phyloP scores from a whole-genome alignment of 2,797 vertebrate species.

The Arnoldichthys spilopterus region DNA sequence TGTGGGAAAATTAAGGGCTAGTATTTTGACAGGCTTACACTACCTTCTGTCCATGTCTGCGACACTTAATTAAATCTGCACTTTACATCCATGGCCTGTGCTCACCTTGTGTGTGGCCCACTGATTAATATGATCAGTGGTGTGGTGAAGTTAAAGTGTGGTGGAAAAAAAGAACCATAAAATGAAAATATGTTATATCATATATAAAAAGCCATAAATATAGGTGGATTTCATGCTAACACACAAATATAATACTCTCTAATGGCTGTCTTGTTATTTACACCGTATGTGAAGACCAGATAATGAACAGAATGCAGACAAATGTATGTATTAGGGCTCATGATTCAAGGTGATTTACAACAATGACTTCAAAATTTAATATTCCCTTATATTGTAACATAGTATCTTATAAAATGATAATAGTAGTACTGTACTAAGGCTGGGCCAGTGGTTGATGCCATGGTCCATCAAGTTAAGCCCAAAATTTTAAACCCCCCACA shows the following conservation, averaged over 20 bases:
- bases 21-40: conserved; percentile 49
- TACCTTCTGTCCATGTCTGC: conserved; percentile 45
- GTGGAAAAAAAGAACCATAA: neutral
- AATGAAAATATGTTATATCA: conserved; percentile 7
- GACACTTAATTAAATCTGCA: conserved; percentile 57
- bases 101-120: conserved; percentile 35
- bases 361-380: too few relatives aligned
- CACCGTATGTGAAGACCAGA: neutral
- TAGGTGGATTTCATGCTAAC: neutral
- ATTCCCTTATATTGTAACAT: too few relatives aligned
- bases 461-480: too few relatives aligned
- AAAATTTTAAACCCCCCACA: too few relatives aligned
- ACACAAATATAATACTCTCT: neutral
- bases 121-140: conserved; percentile 39
- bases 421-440: too few relatives aligned
- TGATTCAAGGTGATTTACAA: too few relatives aligned
- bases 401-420: too few relatives aligned
- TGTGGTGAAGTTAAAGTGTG: conserved; percentile 17
- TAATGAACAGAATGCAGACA: neutral
- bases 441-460: too few relatives aligned
- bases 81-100: conserved; percentile 30
- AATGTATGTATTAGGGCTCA: too few relatives aligned
- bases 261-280: neutral
- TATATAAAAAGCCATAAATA: neutral
- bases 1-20: conserved; percentile 48